Base-by-base conservation (phyloP, 2,888 invertebrate species). In the Lasioglossum calceatum region DNA sequence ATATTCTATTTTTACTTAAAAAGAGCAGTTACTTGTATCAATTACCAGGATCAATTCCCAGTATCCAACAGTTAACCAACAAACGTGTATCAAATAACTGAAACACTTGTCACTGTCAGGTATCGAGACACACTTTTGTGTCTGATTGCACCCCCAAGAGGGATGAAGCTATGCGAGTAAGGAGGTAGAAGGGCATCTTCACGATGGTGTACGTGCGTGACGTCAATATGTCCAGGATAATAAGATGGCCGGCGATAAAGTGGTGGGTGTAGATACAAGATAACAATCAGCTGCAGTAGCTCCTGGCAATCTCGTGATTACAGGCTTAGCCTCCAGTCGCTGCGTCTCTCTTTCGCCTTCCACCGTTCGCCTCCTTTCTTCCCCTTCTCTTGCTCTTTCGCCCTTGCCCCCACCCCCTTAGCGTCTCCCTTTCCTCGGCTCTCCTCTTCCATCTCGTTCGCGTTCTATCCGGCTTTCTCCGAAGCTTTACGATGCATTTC, bases 261-360 rank as follows among this genome's bases (percentile, higher is more conserved):
- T 95, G 94, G 95, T 95, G 95, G 95, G 95, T 95, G 95, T 94
- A 95, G 94, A 94, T 94, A 94, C 94, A 93, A 94, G 95, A 95
- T 95, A 94, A 94, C 95, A 94, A 95, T 94, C 94, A 93, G 94
- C 94, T 94, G 94, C 95, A 93, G 94, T 94, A 94, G 95, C 95
- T 95, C 92, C 94, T 94, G 94, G 95, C 94, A 94, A 94, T 95
- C 94, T 94, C 91, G 92, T 94, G 94, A 94, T 94, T 95, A 95
- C 94, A 94, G 94, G 94, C 94, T 94, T 94, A 94, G 93, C 92
- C 93, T 87, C 87, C 91, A 92, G 87, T 91, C 90, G 82, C 89
- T 81, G 79, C 77, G 87, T 90, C 88, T 88, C 91, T 88, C 89
- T 75, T 84, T 71, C 61, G 23, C 82, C 71, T 47, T 39, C 54